Evolutionary conservation across 2,888 invertebrate genomes (phyloP).

Genomic region (Cheiracanthium punctorium): DNA sequence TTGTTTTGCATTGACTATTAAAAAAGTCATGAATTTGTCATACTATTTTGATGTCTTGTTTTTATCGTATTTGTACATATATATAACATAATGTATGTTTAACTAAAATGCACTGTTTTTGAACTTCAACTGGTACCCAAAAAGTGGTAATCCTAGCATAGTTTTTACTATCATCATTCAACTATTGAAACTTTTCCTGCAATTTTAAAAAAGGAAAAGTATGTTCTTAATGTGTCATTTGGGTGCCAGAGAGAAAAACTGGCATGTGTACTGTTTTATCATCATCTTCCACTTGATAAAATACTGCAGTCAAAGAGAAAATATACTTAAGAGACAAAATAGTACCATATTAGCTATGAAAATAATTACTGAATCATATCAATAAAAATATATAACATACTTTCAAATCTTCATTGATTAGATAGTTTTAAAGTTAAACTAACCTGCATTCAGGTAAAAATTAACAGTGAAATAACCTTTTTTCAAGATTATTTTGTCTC

Average conservation of each 20-base stretch:
- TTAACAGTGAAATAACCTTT: too few relatives aligned
- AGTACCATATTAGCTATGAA: too few relatives aligned
- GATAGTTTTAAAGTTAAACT: too few relatives aligned
- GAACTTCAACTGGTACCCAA: conserved; percentile 61
- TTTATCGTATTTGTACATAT: conserved; percentile 62
- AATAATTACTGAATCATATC: too few relatives aligned
- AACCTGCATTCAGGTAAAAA: too few relatives aligned
- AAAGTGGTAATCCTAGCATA: conserved; percentile 68
- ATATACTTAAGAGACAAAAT: conserved; percentile 31
- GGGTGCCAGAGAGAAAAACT: conserved; percentile 50
- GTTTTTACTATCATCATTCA: conserved; percentile 67
- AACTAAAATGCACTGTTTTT: conserved; percentile 69
- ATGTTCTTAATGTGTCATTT: conserved; percentile 51
- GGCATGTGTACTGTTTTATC: conserved; percentile 57
- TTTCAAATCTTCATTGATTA: too few relatives aligned
- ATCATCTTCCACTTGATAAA: conserved; percentile 37
- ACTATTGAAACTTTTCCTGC: conserved; percentile 66
- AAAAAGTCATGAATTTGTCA: conserved; percentile 49
- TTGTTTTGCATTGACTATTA: background rate
- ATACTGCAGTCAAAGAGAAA: conserved; percentile 32
- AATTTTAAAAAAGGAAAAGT: conserved; percentile 63
- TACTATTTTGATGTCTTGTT: conserved; percentile 54
- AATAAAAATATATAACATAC: too few relatives aligned
- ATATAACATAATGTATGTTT: conserved; percentile 68
- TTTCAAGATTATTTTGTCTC: too few relatives aligned